Evolutionary conservation across 2,888 invertebrate species (phyloP), one percentile per base, ranked within the genome.

Genomic region (Aphodius sticticus): DNA sequence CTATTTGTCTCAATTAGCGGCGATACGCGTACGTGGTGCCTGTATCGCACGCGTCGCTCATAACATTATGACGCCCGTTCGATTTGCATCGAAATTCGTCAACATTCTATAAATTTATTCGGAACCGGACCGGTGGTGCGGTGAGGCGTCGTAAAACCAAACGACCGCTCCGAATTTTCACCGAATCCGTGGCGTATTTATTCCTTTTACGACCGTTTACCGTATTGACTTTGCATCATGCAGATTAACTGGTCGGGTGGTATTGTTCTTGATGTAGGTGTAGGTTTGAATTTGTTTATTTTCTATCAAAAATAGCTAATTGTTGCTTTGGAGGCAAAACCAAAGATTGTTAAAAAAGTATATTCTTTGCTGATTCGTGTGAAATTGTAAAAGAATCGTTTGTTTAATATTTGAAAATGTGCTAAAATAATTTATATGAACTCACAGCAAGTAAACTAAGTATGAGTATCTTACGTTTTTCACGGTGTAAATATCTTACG

Each of bases 81-180:
- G 84, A 86, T 86, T 86, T 86, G 85, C 86, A 86, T 86, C 85
- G 84, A 85, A 86, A 86, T 86, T 85, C 86, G 86, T 86, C 86
- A 86, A 86, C 86, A 86, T 86, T 86, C 85, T 85, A 85, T 86
- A 86, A 85, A 86, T 85, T 86, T 85, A 85, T 85, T 84, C 82
- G 82, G 82, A 81, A 80, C 78, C 80, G 77, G 83, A 82, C 53
- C 53, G 53, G 3, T 38, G 38, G 6, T 3, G 3, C 12, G 12
- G 53, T 53, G n/a, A n/a, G n/a, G n/a, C n/a, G 36, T 37, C 74
- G 16, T 74, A 74, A 74, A 74, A 74, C n/a, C 74, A 26, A 37
- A 35, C 74, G 37, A 37, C 36, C 35, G 35, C 35, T n/a, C 7
- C 35, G 37, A 37, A 74, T 76, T 76, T 26, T 53, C 53, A 38